Conservation (phyloP, 35 echinoderm and acorn worm genomes). For the Apostichopus japonicus region DNA sequence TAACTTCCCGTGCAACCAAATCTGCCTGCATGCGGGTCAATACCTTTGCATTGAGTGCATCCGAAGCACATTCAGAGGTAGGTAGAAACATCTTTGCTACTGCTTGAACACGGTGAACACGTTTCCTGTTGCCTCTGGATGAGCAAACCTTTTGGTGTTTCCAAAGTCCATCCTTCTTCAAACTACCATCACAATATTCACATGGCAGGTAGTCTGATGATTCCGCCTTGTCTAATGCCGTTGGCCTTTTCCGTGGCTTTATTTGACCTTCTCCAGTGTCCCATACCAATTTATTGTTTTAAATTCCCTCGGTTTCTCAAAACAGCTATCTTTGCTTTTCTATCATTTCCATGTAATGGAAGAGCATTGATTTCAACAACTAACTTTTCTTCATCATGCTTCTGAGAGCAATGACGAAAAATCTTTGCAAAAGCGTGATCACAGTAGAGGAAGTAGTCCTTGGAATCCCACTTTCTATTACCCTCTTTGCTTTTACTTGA, state of each 20-base stretch:
- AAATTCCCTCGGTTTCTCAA: conserved; percentile 42
- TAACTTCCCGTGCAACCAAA: neutral
- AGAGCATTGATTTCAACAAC: conserved; percentile 9
- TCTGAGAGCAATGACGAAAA: conserved; percentile 7
- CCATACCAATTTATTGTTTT: conserved; percentile 32
- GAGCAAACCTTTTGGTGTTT: conserved; percentile 34
- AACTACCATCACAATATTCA: conserved; percentile 47
- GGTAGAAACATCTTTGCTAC: conserved; percentile 42
- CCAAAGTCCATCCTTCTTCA: conserved; percentile 2
- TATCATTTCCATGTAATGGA: neutral
- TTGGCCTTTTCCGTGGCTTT: conserved; percentile 16
- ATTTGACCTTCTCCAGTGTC: conserved; percentile 30
- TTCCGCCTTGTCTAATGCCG: conserved; percentile 9
- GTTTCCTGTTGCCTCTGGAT: neutral
- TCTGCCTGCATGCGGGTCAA: conserved; percentile 21
- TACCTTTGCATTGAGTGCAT: conserved; percentile 10
- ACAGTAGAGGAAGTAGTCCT: neutral
- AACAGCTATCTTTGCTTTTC: conserved; percentile 27
- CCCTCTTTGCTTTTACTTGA: conserved; percentile 15
- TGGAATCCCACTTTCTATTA: conserved; percentile 31
- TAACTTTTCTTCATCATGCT: conserved; percentile 23
- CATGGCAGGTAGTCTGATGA: conserved; percentile 32
- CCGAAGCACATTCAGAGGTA: neutral
- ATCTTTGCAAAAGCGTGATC: neutral
- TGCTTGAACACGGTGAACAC: conserved; percentile 11